These are phyloP conservation scores for Pseudochirops cupreus DNA, from an alignment of 2,797 vertebrate genomes.

Conservation along the genomic window DNA sequence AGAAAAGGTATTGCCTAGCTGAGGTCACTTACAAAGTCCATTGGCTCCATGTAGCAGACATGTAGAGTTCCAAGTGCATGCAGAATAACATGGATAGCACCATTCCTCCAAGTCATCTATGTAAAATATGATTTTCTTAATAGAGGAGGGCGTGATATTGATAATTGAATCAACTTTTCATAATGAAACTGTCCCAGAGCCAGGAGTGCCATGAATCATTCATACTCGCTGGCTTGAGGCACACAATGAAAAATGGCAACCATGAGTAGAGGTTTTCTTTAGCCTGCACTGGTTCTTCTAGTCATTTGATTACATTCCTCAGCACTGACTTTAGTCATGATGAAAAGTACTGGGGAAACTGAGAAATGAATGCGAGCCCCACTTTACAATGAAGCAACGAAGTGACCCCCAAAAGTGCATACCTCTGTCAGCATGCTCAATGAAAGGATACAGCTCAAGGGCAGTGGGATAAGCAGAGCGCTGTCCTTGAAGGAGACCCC, in stretches of 20 bases:
- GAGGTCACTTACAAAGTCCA: slow-evolving; percentile 72
- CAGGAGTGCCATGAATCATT: slow-evolving; percentile 83
- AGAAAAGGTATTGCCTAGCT: slow-evolving; percentile 74
- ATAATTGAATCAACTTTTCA: slow-evolving; percentile 87
- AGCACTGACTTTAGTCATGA: slow-evolving; percentile 33
- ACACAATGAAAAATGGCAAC: slow-evolving; percentile 77
- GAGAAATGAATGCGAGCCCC: slow-evolving; percentile 8
- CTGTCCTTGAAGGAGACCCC: neutral
- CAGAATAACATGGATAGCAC: slow-evolving; percentile 79
- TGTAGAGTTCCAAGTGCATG: slow-evolving; percentile 71
- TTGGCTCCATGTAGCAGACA: slow-evolving; percentile 79
- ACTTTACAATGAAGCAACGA: slow-evolving; percentile 35
- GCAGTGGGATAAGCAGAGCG: neutral
- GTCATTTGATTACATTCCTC: slow-evolving; percentile 31
- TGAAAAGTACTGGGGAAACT: slow-evolving; percentile 44
- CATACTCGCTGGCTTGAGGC: slow-evolving; percentile 77
- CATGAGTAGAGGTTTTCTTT: slow-evolving; percentile 61
- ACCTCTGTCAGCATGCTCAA: neutral
- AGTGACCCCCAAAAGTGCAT: slow-evolving; percentile 9
- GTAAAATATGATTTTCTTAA: slow-evolving; percentile 85
- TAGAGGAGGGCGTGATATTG: slow-evolving; percentile 79
- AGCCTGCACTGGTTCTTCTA: slow-evolving; percentile 51
- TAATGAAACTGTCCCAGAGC: slow-evolving; percentile 82
- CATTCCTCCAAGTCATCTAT: slow-evolving; percentile 82
- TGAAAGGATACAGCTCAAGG: neutral